A percentile compares a stretch with the other conserved stretches of the same genome.
Conservation (phyloP, 1,140 invertebrate species). For the Brachionus manjavacas region DNA sequence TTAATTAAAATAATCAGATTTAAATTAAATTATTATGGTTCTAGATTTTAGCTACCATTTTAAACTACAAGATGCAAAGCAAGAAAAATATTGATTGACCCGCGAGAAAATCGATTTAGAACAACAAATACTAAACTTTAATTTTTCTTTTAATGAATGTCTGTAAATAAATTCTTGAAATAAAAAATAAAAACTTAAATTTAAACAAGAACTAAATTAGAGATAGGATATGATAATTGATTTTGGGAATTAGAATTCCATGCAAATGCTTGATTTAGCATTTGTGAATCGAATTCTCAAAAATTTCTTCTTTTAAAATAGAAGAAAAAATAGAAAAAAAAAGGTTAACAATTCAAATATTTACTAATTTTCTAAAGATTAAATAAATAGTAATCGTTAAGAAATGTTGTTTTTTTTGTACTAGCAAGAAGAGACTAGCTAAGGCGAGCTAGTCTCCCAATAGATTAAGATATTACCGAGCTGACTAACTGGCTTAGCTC, state of each 20-base stretch:
- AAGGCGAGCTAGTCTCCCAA: neutral
- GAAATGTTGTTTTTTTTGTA: neutral
- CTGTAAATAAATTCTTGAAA: neutral
- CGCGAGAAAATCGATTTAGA: neutral
- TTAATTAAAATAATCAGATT: neutral
- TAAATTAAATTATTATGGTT: neutral
- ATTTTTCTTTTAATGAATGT: neutral
- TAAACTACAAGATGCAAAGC: neutral
- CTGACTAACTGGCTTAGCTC: constrained; percentile 35
- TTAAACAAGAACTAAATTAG: neutral
- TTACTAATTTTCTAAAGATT: constrained; percentile 28
- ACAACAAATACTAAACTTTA: neutral
- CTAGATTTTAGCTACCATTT: neutral
- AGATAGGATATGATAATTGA: constrained; percentile 31
- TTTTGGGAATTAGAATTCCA: constrained; percentile 5
- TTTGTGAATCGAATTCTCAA: neutral
- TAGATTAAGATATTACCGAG: constrained; percentile 24
- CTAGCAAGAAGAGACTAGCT: neutral
- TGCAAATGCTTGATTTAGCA: constrained; percentile 10
- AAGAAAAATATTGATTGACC: constrained; percentile 24
- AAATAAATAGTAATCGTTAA: constrained; percentile 27
- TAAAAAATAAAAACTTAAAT: constrained; percentile 3
- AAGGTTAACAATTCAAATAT: constrained; percentile 20
- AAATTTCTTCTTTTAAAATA: neutral
- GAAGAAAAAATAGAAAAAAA: neutral